A percentile compares a stretch with the other conserved stretches of the same genome.
These are phyloP conservation scores for Apteryx owenii DNA, from an alignment of 2,113 vertebrate genomes.

Conservation along the genomic window DNA sequence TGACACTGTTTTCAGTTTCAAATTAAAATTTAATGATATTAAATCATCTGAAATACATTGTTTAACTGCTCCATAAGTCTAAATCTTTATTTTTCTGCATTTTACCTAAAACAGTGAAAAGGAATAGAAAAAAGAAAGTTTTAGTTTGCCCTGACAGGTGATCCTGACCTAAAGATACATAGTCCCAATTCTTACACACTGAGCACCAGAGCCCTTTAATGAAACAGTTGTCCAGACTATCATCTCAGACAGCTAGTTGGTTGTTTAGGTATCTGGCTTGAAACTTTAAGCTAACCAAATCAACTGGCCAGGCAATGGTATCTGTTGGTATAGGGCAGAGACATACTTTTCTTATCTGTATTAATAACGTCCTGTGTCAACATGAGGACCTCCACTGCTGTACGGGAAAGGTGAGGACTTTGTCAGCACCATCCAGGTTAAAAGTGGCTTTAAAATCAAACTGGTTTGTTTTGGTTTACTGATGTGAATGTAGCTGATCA, in stretches of 20 bases:
- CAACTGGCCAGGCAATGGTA: fast-evolving
- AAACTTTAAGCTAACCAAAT: neutral
- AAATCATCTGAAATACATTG: neutral
- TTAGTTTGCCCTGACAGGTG: neutral
- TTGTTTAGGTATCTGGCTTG: neutral
- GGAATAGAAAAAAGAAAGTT: neutral
- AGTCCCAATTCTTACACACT: neutral
- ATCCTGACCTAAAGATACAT: neutral
- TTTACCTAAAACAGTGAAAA: neutral
- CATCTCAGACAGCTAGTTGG: fast-evolving
- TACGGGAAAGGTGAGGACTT: neutral
- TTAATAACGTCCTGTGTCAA: neutral
- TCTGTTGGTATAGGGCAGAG: neutral
- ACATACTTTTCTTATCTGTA: neutral
- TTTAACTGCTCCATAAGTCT: neutral
- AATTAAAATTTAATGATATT: neutral
- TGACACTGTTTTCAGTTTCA: neutral
- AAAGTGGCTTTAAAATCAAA: neutral
- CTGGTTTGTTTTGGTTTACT: neutral
- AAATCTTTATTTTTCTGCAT: neutral
- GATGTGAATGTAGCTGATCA: neutral
- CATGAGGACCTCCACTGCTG: neutral
- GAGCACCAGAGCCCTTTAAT: neutral
- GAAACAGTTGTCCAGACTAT: neutral
- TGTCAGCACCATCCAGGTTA: neutral